Conservation (phyloP, 2,113 vertebrate species). For the Seriola quinqueradiata region DNA sequence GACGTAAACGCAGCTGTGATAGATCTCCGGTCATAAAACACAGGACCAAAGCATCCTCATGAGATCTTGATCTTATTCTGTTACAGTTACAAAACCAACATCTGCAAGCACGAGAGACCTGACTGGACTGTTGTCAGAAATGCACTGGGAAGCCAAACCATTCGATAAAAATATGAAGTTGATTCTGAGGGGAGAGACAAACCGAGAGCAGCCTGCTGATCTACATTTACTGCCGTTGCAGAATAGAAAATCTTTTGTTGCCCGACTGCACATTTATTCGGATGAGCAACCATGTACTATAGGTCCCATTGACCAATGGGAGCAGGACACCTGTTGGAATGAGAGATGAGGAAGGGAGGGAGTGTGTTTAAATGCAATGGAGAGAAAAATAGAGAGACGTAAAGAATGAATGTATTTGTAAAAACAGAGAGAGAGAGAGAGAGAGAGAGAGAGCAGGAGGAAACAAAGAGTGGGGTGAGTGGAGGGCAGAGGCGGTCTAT, state of each 20-base stretch:
- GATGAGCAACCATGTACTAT: background rate
- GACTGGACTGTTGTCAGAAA: background rate
- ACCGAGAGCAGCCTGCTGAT: background rate
- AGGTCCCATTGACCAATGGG: background rate
- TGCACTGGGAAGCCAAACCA: background rate
- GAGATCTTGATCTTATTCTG: background rate
- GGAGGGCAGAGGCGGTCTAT: constrained; percentile 29
- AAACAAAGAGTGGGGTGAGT: background rate
- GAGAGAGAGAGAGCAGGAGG: constrained; percentile 12
- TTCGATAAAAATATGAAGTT: background rate
- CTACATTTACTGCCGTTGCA: background rate
- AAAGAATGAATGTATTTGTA: background rate
- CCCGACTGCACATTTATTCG: background rate
- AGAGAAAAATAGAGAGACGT: constrained; percentile 3
- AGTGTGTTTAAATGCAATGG: background rate
- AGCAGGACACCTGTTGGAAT: constrained; percentile 33
- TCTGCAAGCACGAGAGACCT: background rate
- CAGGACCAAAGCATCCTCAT: background rate
- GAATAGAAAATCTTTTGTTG: background rate
- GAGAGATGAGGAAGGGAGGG: constrained; percentile 10
- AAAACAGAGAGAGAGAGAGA: background rate
- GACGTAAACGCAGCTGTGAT: too few relatives aligned
- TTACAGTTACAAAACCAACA: background rate
- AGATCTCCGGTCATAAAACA: too few relatives aligned
- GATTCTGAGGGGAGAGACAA: background rate